These are phyloP conservation scores for Catostylus mosaicus DNA, from an alignment of 30 jellyfish, hydroid and myxozoan species.

Conservation along the genomic window DNA sequence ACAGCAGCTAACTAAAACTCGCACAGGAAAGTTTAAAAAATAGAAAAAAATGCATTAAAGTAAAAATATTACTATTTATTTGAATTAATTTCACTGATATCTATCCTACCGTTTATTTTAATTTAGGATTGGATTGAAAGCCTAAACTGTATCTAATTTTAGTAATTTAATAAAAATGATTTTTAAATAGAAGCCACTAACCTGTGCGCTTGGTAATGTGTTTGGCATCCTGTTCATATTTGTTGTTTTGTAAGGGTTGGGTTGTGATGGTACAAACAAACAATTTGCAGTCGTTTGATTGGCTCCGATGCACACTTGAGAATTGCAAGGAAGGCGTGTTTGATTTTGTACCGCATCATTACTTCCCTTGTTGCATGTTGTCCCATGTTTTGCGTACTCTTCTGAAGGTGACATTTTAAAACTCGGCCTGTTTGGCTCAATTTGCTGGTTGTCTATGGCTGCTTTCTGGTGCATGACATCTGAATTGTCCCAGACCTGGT, in stretches of 20 bases:
- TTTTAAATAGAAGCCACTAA: background rate
- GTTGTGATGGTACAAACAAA: slow-evolving; percentile 6
- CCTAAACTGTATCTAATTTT: no score
- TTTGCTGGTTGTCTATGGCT: background rate
- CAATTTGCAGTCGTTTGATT: slow-evolving; percentile 19
- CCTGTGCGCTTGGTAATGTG: background rate
- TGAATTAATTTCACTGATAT: no score
- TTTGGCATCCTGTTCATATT: background rate
- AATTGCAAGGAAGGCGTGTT: background rate
- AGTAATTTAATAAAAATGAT: no score
- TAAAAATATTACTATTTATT: no score
- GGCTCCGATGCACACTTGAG: slow-evolving; percentile 18
- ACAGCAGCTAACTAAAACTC: no score
- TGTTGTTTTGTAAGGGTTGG: background rate
- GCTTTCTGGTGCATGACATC: slow-evolving; percentile 19
- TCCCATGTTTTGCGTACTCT: background rate
- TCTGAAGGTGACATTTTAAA: background rate
- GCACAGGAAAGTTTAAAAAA: no score
- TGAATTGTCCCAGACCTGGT: slow-evolving; percentile 31
- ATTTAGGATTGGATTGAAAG: no score
- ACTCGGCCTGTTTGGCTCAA: slow-evolving; percentile 1
- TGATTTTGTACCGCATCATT: background rate
- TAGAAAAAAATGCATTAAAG: no score
- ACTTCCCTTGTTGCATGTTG: background rate
- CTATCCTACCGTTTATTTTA: no score